Percentiles rank a stretch among this genome's conserved stretches.
These are phyloP conservation scores for Helicoverpa zea DNA, from an alignment of 1,140 invertebrate genomes.

Conservation along the genomic window DNA sequence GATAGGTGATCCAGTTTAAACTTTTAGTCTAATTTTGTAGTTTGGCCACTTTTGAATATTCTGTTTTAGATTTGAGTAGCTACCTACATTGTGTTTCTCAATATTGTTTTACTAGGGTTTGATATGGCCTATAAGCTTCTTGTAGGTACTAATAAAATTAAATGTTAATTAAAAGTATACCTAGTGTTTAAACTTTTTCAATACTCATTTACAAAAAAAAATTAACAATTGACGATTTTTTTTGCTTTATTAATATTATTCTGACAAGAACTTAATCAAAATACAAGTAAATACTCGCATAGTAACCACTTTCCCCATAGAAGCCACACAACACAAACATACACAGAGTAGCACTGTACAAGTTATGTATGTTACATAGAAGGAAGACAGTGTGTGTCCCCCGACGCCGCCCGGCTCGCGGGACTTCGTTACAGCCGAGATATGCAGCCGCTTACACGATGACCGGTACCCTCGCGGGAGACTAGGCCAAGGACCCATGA, in stretches of 20 bases:
- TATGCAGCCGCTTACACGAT: conserved; percentile 33
- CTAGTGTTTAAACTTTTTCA: too few relatives aligned
- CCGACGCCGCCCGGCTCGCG: neutral
- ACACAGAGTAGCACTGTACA: neutral
- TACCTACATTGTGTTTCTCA: too few relatives aligned
- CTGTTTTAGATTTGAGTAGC: neutral
- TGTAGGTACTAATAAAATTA: too few relatives aligned
- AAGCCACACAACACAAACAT: neutral
- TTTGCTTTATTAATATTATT: too few relatives aligned
- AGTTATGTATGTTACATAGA: neutral
- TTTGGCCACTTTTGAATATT: conserved; percentile 51
- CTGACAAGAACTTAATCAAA: neutral
- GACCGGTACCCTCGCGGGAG: neutral
- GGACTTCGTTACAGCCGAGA: conserved; percentile 45
- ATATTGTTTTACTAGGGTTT: too few relatives aligned
- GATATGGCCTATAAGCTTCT: too few relatives aligned
- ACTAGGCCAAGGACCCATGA: neutral
- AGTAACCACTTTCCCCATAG: neutral
- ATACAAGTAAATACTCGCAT: neutral
- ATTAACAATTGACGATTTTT: too few relatives aligned
- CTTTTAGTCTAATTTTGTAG: conserved; percentile 77
- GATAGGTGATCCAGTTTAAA: conserved; percentile 79
- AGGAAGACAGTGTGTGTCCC: conserved; percentile 29
- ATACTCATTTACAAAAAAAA: too few relatives aligned
- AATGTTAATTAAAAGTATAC: too few relatives aligned